Evolutionary conservation across 2,113 vertebrate genomes (phyloP).

Genomic region (Salvelinus sp.): DNA sequence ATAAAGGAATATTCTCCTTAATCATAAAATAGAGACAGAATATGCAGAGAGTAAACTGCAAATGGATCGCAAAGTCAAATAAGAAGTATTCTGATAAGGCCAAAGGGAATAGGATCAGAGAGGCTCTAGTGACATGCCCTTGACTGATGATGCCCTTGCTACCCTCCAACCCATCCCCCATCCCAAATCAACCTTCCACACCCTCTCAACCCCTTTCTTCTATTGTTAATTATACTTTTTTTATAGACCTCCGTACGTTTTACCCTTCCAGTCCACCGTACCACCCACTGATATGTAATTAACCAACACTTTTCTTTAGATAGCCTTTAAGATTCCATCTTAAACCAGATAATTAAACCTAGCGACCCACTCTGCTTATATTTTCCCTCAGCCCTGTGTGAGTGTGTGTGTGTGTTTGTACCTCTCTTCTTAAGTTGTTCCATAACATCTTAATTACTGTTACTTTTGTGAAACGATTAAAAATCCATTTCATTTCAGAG

Average conservation of each 20-base stretch:
- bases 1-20: not conserved
- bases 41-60: not conserved
- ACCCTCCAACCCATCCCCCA: constrained; percentile 20
- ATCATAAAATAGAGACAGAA: not conserved
- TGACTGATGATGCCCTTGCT: constrained; percentile 37
- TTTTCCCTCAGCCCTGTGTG: not conserved
- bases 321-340: constrained; percentile 37
- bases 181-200: not conserved
- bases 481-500: constrained; percentile 22
- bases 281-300: constrained; percentile 40
- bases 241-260: constrained; percentile 27
- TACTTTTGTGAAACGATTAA: constrained; percentile 9
- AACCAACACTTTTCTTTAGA: constrained; percentile 26
- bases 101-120: not conserved
- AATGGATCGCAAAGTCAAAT: not conserved
- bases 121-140: constrained; percentile 41
- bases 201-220: constrained; percentile 8
- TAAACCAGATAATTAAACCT: constrained; percentile 48
- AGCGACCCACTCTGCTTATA: constrained; percentile 29
- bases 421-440: constrained; percentile 35
- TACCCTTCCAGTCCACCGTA: too few species aligned
- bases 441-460: constrained; percentile 44
- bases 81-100: not conserved
- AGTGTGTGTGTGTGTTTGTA: not conserved
- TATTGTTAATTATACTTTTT: constrained; percentile 23